Evolutionary conservation across 2,888 invertebrate species (phyloP).

Genomic region (Drosophila sordidapex): DNA sequence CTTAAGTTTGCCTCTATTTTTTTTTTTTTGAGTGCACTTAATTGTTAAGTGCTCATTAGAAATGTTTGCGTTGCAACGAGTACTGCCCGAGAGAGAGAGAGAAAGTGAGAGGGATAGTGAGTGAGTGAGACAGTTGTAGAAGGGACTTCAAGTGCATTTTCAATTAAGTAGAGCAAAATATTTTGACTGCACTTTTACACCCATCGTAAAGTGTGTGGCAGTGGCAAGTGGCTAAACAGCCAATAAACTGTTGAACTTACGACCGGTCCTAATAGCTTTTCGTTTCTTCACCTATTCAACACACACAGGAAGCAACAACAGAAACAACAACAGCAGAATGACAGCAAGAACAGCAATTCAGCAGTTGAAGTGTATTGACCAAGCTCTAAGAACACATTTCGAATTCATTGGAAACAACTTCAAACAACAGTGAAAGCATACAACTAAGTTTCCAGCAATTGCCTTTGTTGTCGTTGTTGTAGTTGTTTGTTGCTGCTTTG

Average conservation of each 20-base stretch:
- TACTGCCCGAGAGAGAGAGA: not conserved
- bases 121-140: slow-evolving; percentile 5
- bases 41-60: slow-evolving; percentile 80
- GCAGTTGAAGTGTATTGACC: slow-evolving; percentile 40
- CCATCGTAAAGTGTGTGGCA: not conserved
- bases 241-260: slow-evolving; percentile 76
- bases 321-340: slow-evolving; percentile 2
- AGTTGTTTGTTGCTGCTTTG: slow-evolving; percentile 18
- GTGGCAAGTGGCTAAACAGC: slow-evolving; percentile 45
- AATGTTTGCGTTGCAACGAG: slow-evolving; percentile 57
- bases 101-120: not conserved
- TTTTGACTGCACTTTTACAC: slow-evolving; percentile 65
- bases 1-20: rapidly evolving
- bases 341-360: slow-evolving; percentile 10
- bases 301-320: slow-evolving; percentile 1
- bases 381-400: slow-evolving; percentile 46
- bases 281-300: slow-evolving; percentile 52
- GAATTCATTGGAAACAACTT: slow-evolving; percentile 54
- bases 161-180: slow-evolving; percentile 74
- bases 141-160: slow-evolving; percentile 67
- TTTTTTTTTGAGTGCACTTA: slow-evolving; percentile 31
- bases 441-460: slow-evolving; percentile 3
- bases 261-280: slow-evolving; percentile 70
- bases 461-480: not conserved
- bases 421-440: slow-evolving; percentile 34